A percentile compares a stretch with the other conserved stretches of the same genome.
Evolutionary conservation across 2,113 vertebrate species (phyloP).

Genomic region (Protomyctophum bolini): DNA sequence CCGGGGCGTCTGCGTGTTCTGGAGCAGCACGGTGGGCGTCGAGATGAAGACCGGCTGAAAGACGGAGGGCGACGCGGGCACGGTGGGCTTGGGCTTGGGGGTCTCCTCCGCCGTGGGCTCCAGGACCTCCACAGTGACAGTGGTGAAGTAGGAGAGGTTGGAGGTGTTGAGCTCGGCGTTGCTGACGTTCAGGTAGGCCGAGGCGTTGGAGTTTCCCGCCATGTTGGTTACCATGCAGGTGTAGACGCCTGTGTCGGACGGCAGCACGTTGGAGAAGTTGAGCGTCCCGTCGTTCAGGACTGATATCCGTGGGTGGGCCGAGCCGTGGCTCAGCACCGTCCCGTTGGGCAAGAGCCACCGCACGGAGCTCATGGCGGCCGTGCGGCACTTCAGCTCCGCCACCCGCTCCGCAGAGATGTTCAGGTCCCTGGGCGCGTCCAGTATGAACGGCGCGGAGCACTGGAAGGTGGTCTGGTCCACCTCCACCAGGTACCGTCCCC

Average conservation of each 20-base stretch:
- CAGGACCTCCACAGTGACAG: conserved; percentile 93
- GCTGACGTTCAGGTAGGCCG: conserved; percentile 97
- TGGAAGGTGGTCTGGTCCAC: conserved; percentile 89
- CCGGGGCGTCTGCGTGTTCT: conserved; percentile 78
- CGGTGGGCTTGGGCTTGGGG: conserved; percentile 87
- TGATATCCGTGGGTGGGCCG: conserved; percentile 87
- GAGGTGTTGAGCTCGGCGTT: conserved; percentile 96
- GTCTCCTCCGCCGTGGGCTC: conserved; percentile 89
- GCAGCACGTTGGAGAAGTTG: conserved; percentile 93
- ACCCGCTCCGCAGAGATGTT: conserved; percentile 95
- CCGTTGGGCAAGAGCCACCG: conserved; percentile 94
- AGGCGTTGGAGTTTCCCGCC: conserved; percentile 95
- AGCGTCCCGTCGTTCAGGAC: conserved; percentile 95
- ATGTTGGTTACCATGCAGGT: conserved; percentile 99
- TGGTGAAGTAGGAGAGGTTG: conserved; percentile 97
- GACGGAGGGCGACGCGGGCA: conserved; percentile 85
- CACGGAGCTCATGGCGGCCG: conserved; percentile 92
- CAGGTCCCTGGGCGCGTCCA: conserved; percentile 91
- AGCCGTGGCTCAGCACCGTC: conserved; percentile 93
- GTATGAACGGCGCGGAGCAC: conserved; percentile 95
- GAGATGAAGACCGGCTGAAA: conserved; percentile 96
- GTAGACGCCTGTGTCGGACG: conserved; percentile 91
- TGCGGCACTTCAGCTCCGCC: conserved; percentile 91
- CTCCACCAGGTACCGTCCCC: conserved; percentile 92
- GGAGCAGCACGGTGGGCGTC: conserved; percentile 92